Evolutionary conservation across 2,797 vertebrate species (phyloP).

Genomic region (Phylloscopus collybita): DNA sequence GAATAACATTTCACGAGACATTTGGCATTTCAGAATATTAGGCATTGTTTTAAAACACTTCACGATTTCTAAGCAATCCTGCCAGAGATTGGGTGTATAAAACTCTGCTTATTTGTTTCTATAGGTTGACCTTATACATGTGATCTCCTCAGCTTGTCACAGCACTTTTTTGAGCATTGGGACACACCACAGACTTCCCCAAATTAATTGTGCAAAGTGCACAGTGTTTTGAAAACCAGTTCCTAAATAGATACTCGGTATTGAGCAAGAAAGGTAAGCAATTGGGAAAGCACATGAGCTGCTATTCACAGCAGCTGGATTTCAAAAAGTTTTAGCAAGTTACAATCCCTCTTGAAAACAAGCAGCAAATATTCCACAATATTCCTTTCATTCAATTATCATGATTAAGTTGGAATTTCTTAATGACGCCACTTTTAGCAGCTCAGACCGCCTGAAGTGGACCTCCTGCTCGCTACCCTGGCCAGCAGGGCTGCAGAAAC

Average conservation of each 20-base stretch:
- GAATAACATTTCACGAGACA: background rate
- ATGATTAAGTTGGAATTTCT: background rate
- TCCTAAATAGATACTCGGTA: background rate
- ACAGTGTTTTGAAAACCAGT: background rate
- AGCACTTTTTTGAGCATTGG: background rate
- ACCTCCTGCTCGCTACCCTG: background rate
- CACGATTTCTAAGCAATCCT: background rate
- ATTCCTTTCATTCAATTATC: background rate
- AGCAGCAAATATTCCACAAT: background rate
- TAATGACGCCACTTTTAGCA: background rate
- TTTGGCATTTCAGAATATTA: background rate
- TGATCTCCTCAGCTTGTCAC: background rate
- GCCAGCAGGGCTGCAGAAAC: background rate
- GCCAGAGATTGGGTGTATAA: background rate
- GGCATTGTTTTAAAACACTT: background rate
- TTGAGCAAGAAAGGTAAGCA: background rate
- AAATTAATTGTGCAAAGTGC: background rate
- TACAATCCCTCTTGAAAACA: background rate
- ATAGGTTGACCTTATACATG: accelerated
- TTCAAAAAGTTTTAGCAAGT: background rate
- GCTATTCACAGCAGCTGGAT: background rate
- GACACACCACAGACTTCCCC: background rate
- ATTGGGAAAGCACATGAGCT: background rate
- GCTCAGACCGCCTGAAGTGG: background rate
- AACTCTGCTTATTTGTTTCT: background rate